Evolutionary conservation across 2,113 vertebrate species (phyloP), one percentile per base, ranked within the genome.

Genomic region (Cnemophilus loriae): DNA sequence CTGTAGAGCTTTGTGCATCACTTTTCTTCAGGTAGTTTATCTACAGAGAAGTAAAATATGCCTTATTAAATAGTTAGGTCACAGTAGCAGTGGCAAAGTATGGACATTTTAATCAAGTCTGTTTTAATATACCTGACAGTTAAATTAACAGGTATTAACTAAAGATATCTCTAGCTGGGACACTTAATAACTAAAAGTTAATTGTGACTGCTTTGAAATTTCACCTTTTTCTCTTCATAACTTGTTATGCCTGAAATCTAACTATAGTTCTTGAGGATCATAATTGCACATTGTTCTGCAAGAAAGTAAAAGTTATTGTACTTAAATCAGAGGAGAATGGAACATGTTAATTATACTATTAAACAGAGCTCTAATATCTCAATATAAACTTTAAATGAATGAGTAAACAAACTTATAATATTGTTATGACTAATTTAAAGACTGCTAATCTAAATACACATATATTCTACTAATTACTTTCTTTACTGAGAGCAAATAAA

Each of bases 141-240:
- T 96, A 47, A 95, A 82, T 90, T 94, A 96, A 84, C 74, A 91
- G 83, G 46, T 91, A 84, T 79, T 95, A 89, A 93, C 55, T 94
- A 71, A 87, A 84, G 91, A 77, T 93, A 89, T 83, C 57, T 52
- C 52, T 42, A 59, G 2, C 20, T 80, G 44, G 19, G 59, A 74
- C 71, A 94, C 37, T 61, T 77, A 88, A 70, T 59, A 92, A 70
- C 42, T 64, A 83, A 35, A 59, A 95, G 75, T 75, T 93, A 90
- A 88, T 70, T 92, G 50, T 86, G 71, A 52, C 39, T 91, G 28
- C 53, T 84, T 84, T 77, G 19, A 80, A 89, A 85, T 93, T 46
- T 83, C 35, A 76, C 71, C 3, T 84, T 64, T 70, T 95, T 80
- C 23, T 76, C 46, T 94, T 39, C 47, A 14, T 53, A 53, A 46